Base-by-base conservation (phyloP, 2,888 invertebrate species). In the Cantharis lateralis region DNA sequence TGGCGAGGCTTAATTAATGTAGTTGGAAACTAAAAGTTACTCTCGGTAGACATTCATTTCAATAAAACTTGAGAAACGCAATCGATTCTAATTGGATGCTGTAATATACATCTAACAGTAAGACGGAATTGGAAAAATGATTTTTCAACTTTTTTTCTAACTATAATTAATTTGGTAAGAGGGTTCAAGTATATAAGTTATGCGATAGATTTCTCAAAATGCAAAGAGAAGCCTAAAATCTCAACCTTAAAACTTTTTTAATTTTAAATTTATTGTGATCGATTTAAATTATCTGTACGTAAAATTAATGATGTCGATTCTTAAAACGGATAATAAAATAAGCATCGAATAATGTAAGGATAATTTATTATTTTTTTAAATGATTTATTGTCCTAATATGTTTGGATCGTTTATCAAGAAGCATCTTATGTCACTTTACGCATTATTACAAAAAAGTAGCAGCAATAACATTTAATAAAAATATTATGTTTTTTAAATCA, bases 1-100 rank as follows among this genome's bases (percentile, higher is more conserved):
- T 71, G 24, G 72, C 62, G 26, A 15, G 68, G 28, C 73, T 73
- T 69, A 73, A 73, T 73, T 73, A 68, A 68, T 24, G 73, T 68
- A 61, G 69, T 62, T 61, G 62, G 18, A 69, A 73, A 48, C 48
- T 48, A 48, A 48, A 48, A 48, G 48, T 48, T 48, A 48, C 48
- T 48, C n/a, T 48, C 48, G n/a, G 48, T 48, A 48, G 48, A 48
- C 48, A 48, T 48, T 48, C 48, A 48, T 48, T 48, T 48, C 48
- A 48, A 48, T 48, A 48, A 48, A 48, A 48, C 48, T 48, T 48
- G 48, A 48, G 48, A 48, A 48, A 48, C n/a, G 48, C 48, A 48
- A 48, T 48, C 48, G 48, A 48, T 48, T 48, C 48, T 48, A 48
- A n/a, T 48, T n/a, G 48, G 48, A 48, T 48, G 48, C 13, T 48